Evolutionary conservation across 2,113 vertebrate genomes (phyloP).

Genomic region (rabbit (Oryctolagus cuniculus)): mOryCun1.1 NC_091444.1:4314501-4315000

Average conservation of each 20-base stretch:
- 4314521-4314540: not conserved
- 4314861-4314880: not conserved
- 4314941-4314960: not conserved
- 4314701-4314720: conserved; percentile 58
- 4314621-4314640: conserved; percentile 55
- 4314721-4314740: conserved; percentile 52
- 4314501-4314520: not conserved
- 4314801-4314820: conserved; percentile 30
- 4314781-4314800: conserved; percentile 55
- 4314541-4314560: conserved; percentile 38
- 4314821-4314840: conserved; percentile 57
- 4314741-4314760: conserved; percentile 41
- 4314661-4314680: conserved; percentile 56
- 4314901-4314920: not conserved
- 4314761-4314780: conserved; percentile 45
- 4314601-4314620: conserved; percentile 30
- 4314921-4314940: conserved; percentile 8
- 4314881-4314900: not conserved
- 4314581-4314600: conserved; percentile 54
- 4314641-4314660: conserved; percentile 51
- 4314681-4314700: conserved; percentile 45
- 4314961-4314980: not conserved
- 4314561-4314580: not conserved
- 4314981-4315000: not conserved
- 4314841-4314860: conserved; percentile 47